Percentiles rank a stretch among this genome's conserved stretches.
phyloP scores from a whole-genome alignment of 2,113 vertebrate species.

The Zeus faber region DNA sequence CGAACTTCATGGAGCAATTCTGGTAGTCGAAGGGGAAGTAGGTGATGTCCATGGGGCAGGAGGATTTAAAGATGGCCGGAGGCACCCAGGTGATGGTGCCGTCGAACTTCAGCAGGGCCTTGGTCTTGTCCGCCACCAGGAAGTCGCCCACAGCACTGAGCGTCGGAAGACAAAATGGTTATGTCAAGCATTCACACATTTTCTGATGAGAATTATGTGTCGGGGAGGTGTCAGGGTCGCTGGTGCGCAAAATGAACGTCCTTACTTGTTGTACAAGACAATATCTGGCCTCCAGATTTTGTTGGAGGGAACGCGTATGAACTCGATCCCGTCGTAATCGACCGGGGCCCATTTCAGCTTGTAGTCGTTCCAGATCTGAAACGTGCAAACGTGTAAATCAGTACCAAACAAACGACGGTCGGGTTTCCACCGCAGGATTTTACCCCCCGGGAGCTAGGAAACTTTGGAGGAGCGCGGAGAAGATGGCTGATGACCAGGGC shows the following conservation, averaged over 20 bases:
- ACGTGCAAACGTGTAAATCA: conserved; percentile 6
- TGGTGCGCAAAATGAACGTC: conserved; percentile 4
- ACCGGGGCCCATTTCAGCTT: conserved; percentile 83
- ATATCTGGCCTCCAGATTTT: conserved; percentile 97
- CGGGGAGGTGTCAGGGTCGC: background rate
- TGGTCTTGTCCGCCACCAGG: conserved; percentile 89
- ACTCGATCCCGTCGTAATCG: conserved; percentile 87
- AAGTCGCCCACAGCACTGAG: conserved; percentile 90
- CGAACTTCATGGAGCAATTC: conserved; percentile 96
- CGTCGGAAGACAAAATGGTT: background rate
- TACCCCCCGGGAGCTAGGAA: background rate
- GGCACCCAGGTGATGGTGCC: conserved; percentile 91
- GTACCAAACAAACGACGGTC: background rate
- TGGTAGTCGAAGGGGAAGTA: conserved; percentile 97
- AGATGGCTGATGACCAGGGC: too few species aligned
- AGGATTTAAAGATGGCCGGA: conserved; percentile 94
- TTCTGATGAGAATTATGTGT: background rate
- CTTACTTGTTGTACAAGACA: conserved; percentile 94
- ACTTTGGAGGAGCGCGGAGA: too few species aligned
- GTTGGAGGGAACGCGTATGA: conserved; percentile 86
- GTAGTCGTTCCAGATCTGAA: conserved; percentile 92
- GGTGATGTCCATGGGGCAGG: conserved; percentile 96
- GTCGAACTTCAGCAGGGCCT: conserved; percentile 87
- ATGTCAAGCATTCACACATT: background rate
- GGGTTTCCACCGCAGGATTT: background rate